A percentile compares a stretch with the other conserved stretches of the same genome.
Evolutionary conservation across 2,888 invertebrate genomes (phyloP).

Genomic region (Eristalis pertinax): DNA sequence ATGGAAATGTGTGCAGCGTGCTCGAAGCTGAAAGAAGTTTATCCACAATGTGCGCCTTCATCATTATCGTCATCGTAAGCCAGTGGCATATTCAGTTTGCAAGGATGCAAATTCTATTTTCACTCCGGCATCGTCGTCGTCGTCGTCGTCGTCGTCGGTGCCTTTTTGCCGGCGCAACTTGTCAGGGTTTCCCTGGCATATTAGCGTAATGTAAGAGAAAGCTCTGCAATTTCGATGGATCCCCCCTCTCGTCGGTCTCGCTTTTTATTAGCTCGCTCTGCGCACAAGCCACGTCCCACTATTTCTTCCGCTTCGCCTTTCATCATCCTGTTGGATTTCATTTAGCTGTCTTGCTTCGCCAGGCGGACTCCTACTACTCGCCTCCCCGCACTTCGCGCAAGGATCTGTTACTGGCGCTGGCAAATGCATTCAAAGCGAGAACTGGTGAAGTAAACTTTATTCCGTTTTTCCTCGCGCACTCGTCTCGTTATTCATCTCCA

Average conservation of each 20-base stretch:
- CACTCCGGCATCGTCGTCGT: background rate
- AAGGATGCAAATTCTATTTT: conserved; percentile 43
- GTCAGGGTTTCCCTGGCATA: conserved; percentile 8
- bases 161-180: conserved; percentile 3
- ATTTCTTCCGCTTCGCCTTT: conserved; percentile 45
- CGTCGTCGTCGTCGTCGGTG: no score
- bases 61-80: conserved; percentile 18
- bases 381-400: background rate
- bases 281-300: conserved; percentile 26
- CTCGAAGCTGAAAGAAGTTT: background rate
- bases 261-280: conserved; percentile 6
- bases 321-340: conserved; percentile 37
- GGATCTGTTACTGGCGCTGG: background rate
- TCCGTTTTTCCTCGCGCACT: conserved; percentile 16
- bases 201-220: conserved; percentile 29
- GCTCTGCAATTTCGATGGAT: conserved; percentile 6
- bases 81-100: conserved; percentile 5
- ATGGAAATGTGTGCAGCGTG: background rate
- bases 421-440: conserved; percentile 35
- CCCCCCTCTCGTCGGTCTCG: background rate
- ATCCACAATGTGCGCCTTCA: conserved; percentile 29
- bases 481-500: conserved; percentile 30
- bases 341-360: conserved; percentile 12
- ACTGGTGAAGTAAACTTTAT: conserved; percentile 50
- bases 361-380: background rate